Evolutionary conservation across 2,888 invertebrate genomes (phyloP).

Genomic region (Reticulitermes lucifugus): DNA sequence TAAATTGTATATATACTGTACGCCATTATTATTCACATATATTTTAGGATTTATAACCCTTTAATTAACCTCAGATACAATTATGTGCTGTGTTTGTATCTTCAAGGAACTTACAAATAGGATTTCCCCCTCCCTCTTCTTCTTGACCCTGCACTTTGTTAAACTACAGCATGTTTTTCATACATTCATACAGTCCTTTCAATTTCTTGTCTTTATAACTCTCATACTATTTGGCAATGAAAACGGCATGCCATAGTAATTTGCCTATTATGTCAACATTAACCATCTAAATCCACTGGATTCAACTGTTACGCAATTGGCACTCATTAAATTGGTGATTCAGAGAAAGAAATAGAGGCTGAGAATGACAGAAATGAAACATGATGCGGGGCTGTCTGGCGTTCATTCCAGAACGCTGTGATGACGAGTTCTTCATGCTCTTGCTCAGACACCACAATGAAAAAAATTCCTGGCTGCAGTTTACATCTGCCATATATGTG

Average conservation of each 20-base stretch:
- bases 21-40: background rate
- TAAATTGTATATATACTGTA: background rate
- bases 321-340: conserved; percentile 9
- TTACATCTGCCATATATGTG: background rate
- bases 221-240: conserved; percentile 11
- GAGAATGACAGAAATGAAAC: conserved; percentile 17
- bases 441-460: conserved; percentile 11
- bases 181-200: background rate
- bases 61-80: background rate
- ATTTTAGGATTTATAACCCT: conserved; percentile 16
- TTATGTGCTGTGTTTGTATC: background rate
- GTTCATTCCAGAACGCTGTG: background rate
- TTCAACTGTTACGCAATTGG: conserved; percentile 5
- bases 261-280: conserved; percentile 19
- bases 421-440: conserved; percentile 9
- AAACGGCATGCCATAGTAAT: background rate
- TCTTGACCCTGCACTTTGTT: background rate
- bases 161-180: background rate
- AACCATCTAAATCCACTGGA: conserved; percentile 16
- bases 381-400: background rate
- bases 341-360: conserved; percentile 17
- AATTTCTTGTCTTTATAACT: conserved; percentile 6
- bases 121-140: background rate
- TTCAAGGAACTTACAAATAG: conserved; percentile 37
- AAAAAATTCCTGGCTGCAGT: conserved; percentile 1